Evolutionary conservation across 2,888 invertebrate genomes (phyloP).

Genomic region (Agrotis segetum): DNA sequence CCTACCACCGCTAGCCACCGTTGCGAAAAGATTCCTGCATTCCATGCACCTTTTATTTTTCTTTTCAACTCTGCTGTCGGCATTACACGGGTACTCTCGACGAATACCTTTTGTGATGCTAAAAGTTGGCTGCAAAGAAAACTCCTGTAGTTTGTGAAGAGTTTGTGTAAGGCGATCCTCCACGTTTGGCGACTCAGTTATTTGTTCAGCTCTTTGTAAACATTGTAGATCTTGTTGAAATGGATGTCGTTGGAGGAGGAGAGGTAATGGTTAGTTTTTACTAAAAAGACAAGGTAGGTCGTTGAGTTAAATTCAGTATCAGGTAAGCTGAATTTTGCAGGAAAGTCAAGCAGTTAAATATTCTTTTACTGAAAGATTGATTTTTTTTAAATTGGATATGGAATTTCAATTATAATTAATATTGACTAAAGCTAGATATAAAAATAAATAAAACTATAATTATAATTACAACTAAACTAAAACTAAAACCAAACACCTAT

Average conservation of each 20-base stretch:
- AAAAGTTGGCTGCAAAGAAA: slow-evolving; percentile 14
- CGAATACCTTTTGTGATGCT: slow-evolving; percentile 51
- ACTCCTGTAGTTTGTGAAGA: slow-evolving; percentile 20
- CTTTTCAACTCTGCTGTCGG: slow-evolving; percentile 19
- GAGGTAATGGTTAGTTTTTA: slow-evolving; percentile 5
- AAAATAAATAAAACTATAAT: background rate
- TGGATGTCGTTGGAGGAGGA: background rate
- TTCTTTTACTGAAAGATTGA: background rate
- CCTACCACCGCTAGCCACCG: too few relatives aligned
- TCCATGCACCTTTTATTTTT: slow-evolving; percentile 15
- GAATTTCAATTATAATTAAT: too few relatives aligned
- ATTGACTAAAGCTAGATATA: too few relatives aligned
- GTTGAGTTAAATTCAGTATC: background rate
- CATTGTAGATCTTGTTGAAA: slow-evolving; percentile 28
- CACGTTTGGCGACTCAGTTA: slow-evolving; percentile 23
- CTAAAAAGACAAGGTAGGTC: background rate
- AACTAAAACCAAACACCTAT: too few relatives aligned
- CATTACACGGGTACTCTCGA: slow-evolving; percentile 14
- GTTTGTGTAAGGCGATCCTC: slow-evolving; percentile 27
- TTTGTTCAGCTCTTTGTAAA: slow-evolving; percentile 39
- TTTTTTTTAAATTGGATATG: background rate
- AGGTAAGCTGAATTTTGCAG: background rate
- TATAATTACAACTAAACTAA: too few relatives aligned
- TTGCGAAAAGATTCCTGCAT: background rate
- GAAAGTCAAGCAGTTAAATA: background rate